A percentile compares a stretch with the other conserved stretches of the same genome.
Evolutionary conservation across 2,888 invertebrate species (phyloP).

Genomic region (Drosophila eohydei): DNA sequence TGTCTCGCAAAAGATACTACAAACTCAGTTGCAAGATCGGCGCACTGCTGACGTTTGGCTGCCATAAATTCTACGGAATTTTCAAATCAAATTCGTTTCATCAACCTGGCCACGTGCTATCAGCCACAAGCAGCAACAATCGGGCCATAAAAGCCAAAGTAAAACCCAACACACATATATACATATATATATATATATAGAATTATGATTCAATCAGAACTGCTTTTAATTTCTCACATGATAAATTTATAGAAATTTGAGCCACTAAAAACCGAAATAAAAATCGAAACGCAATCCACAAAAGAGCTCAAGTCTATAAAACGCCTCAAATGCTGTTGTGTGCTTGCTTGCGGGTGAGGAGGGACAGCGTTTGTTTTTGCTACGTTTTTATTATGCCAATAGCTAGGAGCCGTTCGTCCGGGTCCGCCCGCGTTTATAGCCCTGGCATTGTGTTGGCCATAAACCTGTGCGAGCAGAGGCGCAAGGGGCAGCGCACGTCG

Average conservation of each 20-base stretch:
- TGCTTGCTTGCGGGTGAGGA: background rate
- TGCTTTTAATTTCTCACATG: conserved; percentile 73
- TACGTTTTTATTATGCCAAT: conserved; percentile 75
- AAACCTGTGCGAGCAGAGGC: conserved; percentile 51
- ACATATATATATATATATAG: background rate
- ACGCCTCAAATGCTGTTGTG: conserved; percentile 8
- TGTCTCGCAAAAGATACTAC: conserved; percentile 29
- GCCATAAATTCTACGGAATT: conserved; percentile 74
- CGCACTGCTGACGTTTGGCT: conserved; percentile 27
- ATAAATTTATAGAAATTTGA: conserved; percentile 76
- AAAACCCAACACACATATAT: conserved; percentile 10
- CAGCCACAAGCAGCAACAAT: conserved; percentile 31
- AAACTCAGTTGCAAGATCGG: conserved; percentile 21
- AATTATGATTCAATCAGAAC: conserved; percentile 80
- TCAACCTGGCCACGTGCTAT: conserved; percentile 73
- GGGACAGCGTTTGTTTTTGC: conserved; percentile 61
- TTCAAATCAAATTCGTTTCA: conserved; percentile 75
- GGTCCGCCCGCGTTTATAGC: conserved; percentile 69
- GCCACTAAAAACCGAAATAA: conserved; percentile 55
- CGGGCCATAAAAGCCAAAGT: conserved; percentile 44
- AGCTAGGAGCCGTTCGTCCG: conserved; percentile 58
- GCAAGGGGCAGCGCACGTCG: background rate
- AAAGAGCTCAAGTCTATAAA: conserved; percentile 61
- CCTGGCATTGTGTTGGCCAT: conserved; percentile 65
- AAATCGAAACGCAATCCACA: conserved; percentile 65